These are phyloP conservation scores for Leiothrix lutea DNA, from an alignment of 2,113 vertebrate species.

Conservation along the genomic window DNA sequence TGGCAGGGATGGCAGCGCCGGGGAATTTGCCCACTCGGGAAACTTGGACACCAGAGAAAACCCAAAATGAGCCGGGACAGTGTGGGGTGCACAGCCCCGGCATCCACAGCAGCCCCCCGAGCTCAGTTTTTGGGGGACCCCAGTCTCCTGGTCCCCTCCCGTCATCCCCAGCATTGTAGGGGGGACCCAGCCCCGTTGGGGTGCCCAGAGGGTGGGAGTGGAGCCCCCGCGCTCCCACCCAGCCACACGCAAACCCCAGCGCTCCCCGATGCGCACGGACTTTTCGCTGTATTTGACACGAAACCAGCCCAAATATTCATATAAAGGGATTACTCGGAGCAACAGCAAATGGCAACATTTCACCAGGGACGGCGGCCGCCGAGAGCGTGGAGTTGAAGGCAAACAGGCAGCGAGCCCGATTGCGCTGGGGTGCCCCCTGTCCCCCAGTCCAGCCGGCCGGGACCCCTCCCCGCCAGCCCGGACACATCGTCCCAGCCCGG, in stretches of 20 bases:
- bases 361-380: background rate
- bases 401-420: background rate
- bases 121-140: background rate
- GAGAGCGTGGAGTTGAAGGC: slow-evolving; percentile 12
- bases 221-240: background rate
- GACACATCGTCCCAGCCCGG: background rate
- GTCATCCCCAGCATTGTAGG: background rate
- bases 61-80: background rate
- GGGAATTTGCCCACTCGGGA: background rate
- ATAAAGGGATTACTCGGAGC: background rate
- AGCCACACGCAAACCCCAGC: background rate
- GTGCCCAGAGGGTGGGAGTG: background rate
- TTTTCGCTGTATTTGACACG: background rate
- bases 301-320: background rate
- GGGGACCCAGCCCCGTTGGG: background rate
- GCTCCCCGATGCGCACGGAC: background rate
- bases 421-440: background rate
- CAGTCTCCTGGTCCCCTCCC: background rate
- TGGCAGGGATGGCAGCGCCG: background rate
- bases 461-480: background rate
- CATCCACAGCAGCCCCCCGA: background rate
- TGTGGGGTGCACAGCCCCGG: background rate
- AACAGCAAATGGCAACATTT: slow-evolving; percentile 21
- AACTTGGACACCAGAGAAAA: background rate
- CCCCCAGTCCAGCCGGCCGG: background rate